Evolutionary conservation across 2,113 vertebrate genomes (phyloP).

Genomic region (Excalfactoria chinensis): DNA sequence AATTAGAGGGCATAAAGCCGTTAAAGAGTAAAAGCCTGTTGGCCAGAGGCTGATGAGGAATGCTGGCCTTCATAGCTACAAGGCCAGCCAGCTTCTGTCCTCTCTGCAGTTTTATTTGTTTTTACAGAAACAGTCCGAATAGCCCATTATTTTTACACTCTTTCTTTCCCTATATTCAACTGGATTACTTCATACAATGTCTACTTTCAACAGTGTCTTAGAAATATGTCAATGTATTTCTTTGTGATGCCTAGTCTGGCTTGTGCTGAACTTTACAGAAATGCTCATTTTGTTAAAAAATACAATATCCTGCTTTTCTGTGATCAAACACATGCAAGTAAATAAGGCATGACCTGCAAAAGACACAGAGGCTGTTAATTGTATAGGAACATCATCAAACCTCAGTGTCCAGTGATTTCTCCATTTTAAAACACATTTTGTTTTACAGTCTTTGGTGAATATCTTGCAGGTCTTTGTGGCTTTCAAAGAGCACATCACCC

Average conservation of each 20-base stretch:
- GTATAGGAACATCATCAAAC: not conserved
- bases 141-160: not conserved
- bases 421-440: not conserved
- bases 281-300: not conserved
- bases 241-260: not conserved
- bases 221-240: not conserved
- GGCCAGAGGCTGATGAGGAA: not conserved
- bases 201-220: not conserved
- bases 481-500: not conserved
- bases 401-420: not conserved
- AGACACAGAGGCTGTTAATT: not conserved
- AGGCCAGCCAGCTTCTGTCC: not conserved
- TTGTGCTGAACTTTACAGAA: not conserved
- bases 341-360: not conserved
- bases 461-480: not conserved
- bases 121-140: not conserved
- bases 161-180: accelerated
- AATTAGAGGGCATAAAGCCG: conserved; percentile 63
- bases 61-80: not conserved
- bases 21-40: conserved; percentile 48
- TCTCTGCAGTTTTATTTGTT: conserved; percentile 1
- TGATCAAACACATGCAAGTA: not conserved
- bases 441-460: not conserved
- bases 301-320: not conserved
- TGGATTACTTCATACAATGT: not conserved